These are phyloP conservation scores for Cebidichthys violaceus DNA, from an alignment of 2,113 vertebrate genomes.

Conservation along the genomic window DNA sequence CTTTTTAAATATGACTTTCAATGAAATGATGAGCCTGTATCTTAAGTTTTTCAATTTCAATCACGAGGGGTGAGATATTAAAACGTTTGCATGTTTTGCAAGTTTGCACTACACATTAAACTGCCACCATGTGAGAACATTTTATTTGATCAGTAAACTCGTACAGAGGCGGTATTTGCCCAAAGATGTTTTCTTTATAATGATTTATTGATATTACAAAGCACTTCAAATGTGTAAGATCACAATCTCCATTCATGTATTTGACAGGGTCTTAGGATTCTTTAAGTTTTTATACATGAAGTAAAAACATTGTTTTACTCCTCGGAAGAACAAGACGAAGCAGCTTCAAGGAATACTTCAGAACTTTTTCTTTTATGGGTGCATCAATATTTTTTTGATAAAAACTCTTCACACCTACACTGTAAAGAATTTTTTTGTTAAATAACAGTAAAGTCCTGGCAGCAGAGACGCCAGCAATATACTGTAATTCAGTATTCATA, in stretches of 20 bases:
- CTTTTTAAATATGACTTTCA: neutral
- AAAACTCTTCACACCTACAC: neutral
- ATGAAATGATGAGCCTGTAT: neutral
- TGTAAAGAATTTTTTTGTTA: too few species aligned
- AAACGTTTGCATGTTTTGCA: neutral
- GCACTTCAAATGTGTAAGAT: neutral
- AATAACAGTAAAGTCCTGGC: too few species aligned
- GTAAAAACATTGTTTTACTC: neutral
- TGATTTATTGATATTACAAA: neutral
- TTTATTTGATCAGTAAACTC: neutral
- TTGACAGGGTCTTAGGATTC: neutral
- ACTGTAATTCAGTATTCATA: too few species aligned
- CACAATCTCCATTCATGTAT: neutral
- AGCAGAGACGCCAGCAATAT: too few species aligned
- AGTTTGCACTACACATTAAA: neutral
- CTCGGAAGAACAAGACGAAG: neutral
- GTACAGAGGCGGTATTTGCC: neutral
- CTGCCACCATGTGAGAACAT: neutral
- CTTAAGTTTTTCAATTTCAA: too few species aligned
- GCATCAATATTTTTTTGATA: slow-evolving; percentile 6
- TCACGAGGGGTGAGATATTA: too few species aligned
- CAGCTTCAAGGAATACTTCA: neutral
- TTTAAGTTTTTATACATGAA: neutral
- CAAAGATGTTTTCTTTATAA: neutral
- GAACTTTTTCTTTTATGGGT: neutral